These are phyloP conservation scores for Caenorhabditis doughertyi DNA, from an alignment of 2,888 invertebrate genomes.

Conservation along the genomic window DNA sequence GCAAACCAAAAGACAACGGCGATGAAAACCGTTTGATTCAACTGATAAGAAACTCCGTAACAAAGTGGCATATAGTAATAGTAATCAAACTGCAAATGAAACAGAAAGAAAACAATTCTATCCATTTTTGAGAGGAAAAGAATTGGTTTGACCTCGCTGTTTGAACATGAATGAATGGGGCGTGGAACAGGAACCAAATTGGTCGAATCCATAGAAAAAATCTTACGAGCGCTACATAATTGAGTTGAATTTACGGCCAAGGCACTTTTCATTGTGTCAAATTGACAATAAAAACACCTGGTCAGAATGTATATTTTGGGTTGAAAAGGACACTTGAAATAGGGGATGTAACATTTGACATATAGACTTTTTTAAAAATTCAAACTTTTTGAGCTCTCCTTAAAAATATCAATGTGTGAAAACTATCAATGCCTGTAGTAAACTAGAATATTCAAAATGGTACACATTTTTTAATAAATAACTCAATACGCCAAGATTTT, in stretches of 20 bases:
- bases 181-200: constrained; percentile 34
- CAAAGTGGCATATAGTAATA: constrained; percentile 10
- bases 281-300: not conserved
- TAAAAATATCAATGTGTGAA: too few species aligned
- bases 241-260: constrained; percentile 29
- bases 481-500: too few species aligned
- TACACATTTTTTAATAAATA: too few species aligned
- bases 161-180: constrained; percentile 35
- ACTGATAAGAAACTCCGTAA: constrained; percentile 48
- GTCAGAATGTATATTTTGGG: too few species aligned
- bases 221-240: constrained; percentile 47
- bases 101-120: not conserved
- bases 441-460: too few species aligned
- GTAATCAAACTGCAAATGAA: not conserved
- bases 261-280: too few species aligned
- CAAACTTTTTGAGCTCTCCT: too few species aligned
- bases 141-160: constrained; percentile 59
- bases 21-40: constrained; percentile 31
- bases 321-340: too few species aligned
- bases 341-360: too few species aligned
- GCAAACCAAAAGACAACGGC: constrained; percentile 22
- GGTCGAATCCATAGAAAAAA: constrained; percentile 17
- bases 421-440: too few species aligned
- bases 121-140: not conserved
- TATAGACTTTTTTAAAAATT: too few species aligned